A percentile compares a stretch with the other conserved stretches of the same genome.
These are phyloP conservation scores for Drosophila tristis DNA, from an alignment of 1,140 invertebrate genomes.

Conservation along the genomic window DNA sequence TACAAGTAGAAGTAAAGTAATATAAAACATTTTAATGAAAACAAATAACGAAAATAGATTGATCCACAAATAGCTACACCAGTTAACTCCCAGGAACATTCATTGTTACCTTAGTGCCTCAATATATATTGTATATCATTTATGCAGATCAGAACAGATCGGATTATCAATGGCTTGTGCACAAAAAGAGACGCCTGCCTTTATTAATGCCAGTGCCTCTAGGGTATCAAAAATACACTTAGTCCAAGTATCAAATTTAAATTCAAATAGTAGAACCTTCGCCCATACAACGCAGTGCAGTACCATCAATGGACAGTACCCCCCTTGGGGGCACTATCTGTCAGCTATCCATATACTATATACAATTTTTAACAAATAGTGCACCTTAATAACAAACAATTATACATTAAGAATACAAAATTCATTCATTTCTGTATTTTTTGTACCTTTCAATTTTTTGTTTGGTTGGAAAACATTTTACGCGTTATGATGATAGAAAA, in stretches of 20 bases:
- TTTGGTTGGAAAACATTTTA: neutral
- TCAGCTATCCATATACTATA: too few relatives aligned
- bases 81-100: neutral
- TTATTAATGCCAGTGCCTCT: too few relatives aligned
- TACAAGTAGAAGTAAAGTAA: neutral
- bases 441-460: neutral
- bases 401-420: too few relatives aligned
- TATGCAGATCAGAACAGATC: neutral
- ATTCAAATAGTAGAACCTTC: slow-evolving; percentile 9
- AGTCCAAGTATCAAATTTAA: slow-evolving; percentile 1
- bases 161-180: neutral
- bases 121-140: neutral
- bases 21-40: slow-evolving; percentile 9
- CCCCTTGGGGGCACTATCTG: neutral
- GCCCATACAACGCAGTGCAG: slow-evolving; percentile 3
- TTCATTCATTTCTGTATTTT: too few relatives aligned
- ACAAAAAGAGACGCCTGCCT: too few relatives aligned
- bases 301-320: too few relatives aligned
- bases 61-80: neutral
- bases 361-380: too few relatives aligned
- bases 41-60: neutral
- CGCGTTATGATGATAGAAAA: too few relatives aligned
- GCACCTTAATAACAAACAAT: neutral
- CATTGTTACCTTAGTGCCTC: too few relatives aligned
- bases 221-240: neutral